Evolutionary conservation across 2,888 invertebrate species (phyloP), one percentile per base, ranked within the genome.

Genomic region (Drosophila neonasuta): DNA sequence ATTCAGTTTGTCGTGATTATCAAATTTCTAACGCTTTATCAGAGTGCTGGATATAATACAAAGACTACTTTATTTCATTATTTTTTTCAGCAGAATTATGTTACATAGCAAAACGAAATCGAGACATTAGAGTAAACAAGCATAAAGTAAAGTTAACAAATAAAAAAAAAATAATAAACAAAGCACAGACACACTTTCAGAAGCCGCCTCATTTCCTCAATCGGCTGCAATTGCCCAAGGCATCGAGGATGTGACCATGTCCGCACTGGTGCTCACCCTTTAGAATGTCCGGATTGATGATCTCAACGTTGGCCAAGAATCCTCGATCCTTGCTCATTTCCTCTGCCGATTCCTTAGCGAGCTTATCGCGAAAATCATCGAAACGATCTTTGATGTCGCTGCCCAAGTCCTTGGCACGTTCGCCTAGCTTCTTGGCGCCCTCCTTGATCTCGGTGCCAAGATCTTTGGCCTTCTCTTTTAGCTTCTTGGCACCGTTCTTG

Each of bases 201-300:
- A 7, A n/a, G 36, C n/a, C n/a, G 13, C 2, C 36, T 74, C 68
- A 81, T 58, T 89, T 89, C 51, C 89, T 75, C 72, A 89, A 82
- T 56, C 89, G 88, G 61, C 88, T 87, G 79, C 90, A 90, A 66
- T 89, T 89, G 61, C 90, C 90, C 83, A 90, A 87, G 11, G 88
- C 88, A 58, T 90, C 90, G 45, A 90, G 72, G 45, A 90, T 89
- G 71, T 89, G 88, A 2, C 90, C 90, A 46, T 88, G 89, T 11
- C 90, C 90, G 68, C 90, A 90, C 50, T 87, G 86, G 36, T 89
- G 89, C 54, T 90, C 89, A 11, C 89, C 87, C 71, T 87, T 89
- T 29, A 89, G 77, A 5, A 88, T 68, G 59, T 90, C 89, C 0
- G 90, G 88, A 76, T 89, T 84, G 36, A 90, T 89, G 3, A 90